phyloP scores from a whole-genome alignment of 1,140 invertebrate genomes.

The Ceratosolen fusciceps region DNA sequence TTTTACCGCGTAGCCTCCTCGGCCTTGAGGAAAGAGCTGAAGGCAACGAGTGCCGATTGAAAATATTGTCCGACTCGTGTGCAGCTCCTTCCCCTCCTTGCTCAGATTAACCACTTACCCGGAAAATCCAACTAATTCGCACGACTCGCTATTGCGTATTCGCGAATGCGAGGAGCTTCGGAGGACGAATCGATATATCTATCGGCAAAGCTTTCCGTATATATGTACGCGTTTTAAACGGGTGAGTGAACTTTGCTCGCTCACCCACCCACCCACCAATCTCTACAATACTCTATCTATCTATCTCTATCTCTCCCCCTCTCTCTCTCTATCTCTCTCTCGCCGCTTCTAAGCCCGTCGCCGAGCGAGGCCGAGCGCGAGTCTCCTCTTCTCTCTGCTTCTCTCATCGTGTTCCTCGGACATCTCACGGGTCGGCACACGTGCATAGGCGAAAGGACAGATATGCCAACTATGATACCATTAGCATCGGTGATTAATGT shows the following conservation, averaged over 20 bases:
- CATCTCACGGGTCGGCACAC: slow-evolving; percentile 17
- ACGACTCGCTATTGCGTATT: slow-evolving; percentile 5
- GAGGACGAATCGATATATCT: slow-evolving; percentile 2
- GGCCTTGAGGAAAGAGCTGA: background rate
- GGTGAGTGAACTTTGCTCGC: slow-evolving; percentile 9
- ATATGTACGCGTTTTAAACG: slow-evolving; percentile 46
- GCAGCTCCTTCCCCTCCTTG: background rate
- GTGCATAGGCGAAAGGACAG: slow-evolving; percentile 55
- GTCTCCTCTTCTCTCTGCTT: background rate
- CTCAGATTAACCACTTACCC: slow-evolving; percentile 17
- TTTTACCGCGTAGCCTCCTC: background rate
- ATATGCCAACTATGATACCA: slow-evolving; percentile 69
- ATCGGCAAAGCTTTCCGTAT: slow-evolving; percentile 29
- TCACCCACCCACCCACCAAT: background rate
- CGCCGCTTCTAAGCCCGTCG: slow-evolving; percentile 19
- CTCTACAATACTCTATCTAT: slow-evolving; percentile 22
- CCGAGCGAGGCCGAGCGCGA: too few species aligned
- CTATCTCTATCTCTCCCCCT: background rate
- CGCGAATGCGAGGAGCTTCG: background rate
- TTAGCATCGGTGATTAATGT: slow-evolving; percentile 72
- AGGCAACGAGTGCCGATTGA: background rate
- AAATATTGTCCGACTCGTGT: background rate
- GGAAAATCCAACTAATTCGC: slow-evolving; percentile 19
- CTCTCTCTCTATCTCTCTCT: background rate
- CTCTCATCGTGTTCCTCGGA: background rate